Base-by-base conservation (phyloP, 2,797 vertebrate species). In the Columba guinea region DNA sequence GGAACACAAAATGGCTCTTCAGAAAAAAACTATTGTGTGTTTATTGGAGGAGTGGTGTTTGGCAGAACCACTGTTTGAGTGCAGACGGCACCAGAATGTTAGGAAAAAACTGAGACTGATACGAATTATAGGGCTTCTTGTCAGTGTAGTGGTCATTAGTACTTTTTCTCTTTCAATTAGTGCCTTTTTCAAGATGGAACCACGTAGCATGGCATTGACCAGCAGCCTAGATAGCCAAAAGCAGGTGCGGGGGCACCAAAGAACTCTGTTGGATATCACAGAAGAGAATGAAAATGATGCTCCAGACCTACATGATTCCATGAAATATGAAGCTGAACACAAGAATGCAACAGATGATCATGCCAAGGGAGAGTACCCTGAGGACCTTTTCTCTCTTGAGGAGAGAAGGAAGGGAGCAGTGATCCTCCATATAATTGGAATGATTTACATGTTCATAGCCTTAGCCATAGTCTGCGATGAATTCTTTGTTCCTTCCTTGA, bases 371-470 rank as follows among this genome's bases (percentile, higher is more conserved):
- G 98, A 99, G 18, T 99, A 99, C 94, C 99, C 99, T 0, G 77
- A 81, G 77, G 99, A 99, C 96, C 93, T 99, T 95, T 99, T 99
- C 96, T 98, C 87, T 81, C 98, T 99, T 18, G 96, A 97, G 62
- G 95, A 99, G 56, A 98, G 99, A 92, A 98, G 99, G 78, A 97
- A 96, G 78, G 99, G 99, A 30, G 99, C 99, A 15, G 99, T 99
- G 69, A 89, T 98, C 78, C 98, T 99, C 77, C 99, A 99, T 89
- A 98, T 99, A 97, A 98, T 99, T 44, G 99, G 99, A 92, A 99
- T 99, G 99, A 98, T 99, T 96, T 99, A 99, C 97, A 99, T 99
- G 99, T 99, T 99, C 98, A 99, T 99, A 74, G 99, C 99, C 91
- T 98, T 99, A 97, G 99, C 99, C 95, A 99, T 99, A 59, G 99